Base-by-base conservation (phyloP, 2,888 invertebrate genomes). In the Rhagophthalmus giganteus region DNA sequence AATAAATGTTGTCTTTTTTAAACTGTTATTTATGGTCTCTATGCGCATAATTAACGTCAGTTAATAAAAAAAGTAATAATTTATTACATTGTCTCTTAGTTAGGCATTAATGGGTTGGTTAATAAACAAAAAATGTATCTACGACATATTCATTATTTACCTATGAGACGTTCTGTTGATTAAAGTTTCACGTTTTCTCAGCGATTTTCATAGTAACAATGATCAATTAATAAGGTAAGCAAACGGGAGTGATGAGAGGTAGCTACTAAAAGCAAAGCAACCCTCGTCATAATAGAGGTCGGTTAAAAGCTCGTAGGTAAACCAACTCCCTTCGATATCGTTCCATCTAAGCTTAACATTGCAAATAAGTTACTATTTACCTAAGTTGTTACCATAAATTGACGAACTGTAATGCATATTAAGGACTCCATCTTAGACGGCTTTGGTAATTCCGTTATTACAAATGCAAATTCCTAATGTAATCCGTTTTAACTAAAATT, bases 321-420 rank as follows among this genome's bases (percentile, higher is more conserved):
- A 53, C 48, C 44, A 48, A 37, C 37, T 48, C 26, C 38, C 48
- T 53, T 44, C 48, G 44, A 45, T 39, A 39, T 48, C 47, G 42
- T 24, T 41, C 31, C 40, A 47, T 52, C 52, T 31, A 30, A 46
- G 31, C 38, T 48, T 44, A 48, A 53, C 48, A 48, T 48, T 48
- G 53, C 53, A 48, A 53, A 53, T 48, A 48, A 48, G 39, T 53
- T 44, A 48, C 41, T 53, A 53, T 53, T 48, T 53, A 47, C 42
- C 41, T 42, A 38, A 44, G 42, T 38, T 47, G 53, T 47, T 53
- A 53, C 42, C 48, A 53, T 48, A 48, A 48, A 48, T 53, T 47
- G 53, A 44, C 47, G 48, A 53, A 48, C 48, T 44, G 53, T 42
- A 52, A 52, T 47, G 52, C 52, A 47, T 52, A 52, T 52, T 52